A percentile compares a stretch with the other conserved stretches of the same genome.
Evolutionary conservation across 2,888 invertebrate genomes (phyloP).

Genomic region (Cantharis flavilabris): DNA sequence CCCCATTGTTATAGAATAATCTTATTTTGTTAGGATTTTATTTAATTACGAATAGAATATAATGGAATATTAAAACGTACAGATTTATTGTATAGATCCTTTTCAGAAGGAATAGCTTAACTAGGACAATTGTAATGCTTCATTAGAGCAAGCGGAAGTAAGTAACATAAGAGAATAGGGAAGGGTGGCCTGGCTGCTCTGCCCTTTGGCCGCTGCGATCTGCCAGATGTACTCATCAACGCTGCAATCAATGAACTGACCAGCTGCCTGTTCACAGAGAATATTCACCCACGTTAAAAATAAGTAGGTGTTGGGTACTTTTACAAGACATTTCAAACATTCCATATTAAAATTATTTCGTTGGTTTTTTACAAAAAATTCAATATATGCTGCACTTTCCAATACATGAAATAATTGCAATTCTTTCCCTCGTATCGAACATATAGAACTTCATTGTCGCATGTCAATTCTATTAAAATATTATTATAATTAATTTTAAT

Average conservation of each 20-base stretch:
- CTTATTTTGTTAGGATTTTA: not conserved
- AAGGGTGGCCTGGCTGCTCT: constrained; percentile 34
- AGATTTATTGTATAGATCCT: not conserved
- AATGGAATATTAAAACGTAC: not conserved
- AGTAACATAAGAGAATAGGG: constrained; percentile 39
- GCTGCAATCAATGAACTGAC: constrained; percentile 49
- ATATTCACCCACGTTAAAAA: constrained; percentile 20
- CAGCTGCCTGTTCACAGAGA: constrained; percentile 46
- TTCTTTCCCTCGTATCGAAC: not conserved
- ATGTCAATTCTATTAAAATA: constrained; percentile 49
- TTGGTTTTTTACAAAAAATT: constrained; percentile 18
- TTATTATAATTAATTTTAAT: constrained; percentile 55
- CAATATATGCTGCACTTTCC: constrained; percentile 30
- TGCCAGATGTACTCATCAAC: constrained; percentile 52
- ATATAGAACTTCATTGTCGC: not conserved
- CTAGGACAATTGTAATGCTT: constrained; percentile 39
- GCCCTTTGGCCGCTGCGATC: constrained; percentile 49
- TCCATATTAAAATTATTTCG: constrained; percentile 36
- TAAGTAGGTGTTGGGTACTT: constrained; percentile 9
- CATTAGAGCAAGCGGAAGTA: constrained; percentile 39
- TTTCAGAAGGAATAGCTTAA: constrained; percentile 14
- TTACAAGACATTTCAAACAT: constrained; percentile 5
- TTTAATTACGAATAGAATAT: not conserved
- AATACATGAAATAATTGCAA: not conserved
- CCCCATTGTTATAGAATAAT: not conserved